Conservation (phyloP, 2,888 invertebrate genomes). For the Nyleta sp. region DNA sequence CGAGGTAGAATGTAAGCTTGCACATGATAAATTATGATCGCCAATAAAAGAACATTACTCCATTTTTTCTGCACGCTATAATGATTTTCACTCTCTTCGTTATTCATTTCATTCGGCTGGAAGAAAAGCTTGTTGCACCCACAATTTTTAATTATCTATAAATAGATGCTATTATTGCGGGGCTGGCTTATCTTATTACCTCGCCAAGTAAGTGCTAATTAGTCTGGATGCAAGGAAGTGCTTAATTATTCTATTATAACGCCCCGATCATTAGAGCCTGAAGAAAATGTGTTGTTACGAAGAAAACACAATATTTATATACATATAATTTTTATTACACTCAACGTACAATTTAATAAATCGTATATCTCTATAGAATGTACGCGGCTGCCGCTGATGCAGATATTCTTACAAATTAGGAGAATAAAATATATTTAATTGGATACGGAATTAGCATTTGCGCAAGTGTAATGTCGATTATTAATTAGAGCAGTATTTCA, state of each 20-base stretch:
- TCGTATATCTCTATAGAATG: constrained; percentile 37
- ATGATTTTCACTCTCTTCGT: constrained; percentile 47
- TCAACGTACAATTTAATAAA: constrained; percentile 47
- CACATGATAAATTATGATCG: constrained; percentile 9
- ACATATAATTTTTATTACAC: constrained; percentile 35
- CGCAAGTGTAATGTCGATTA: constrained; percentile 14
- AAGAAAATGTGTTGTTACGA: constrained; percentile 44
- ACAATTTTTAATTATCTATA: constrained; percentile 60
- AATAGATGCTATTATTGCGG: constrained; percentile 51
- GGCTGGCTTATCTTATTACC: constrained; percentile 40
- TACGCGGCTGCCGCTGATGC: not conserved
- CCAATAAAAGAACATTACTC: constrained; percentile 30
- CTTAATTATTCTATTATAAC: constrained; percentile 60
- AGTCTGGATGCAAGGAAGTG: constrained; percentile 51
- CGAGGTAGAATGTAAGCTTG: not conserved
- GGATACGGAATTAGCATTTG: constrained; percentile 20
- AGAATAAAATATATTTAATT: constrained; percentile 33
- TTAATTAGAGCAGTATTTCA: constrained; percentile 23
- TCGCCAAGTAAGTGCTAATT: constrained; percentile 57
- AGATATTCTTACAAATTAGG: constrained; percentile 13
- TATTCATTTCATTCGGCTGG: constrained; percentile 30
- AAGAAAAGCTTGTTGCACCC: constrained; percentile 33
- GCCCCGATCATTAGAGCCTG: constrained; percentile 48
- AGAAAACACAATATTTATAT: constrained; percentile 40
- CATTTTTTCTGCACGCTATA: constrained; percentile 8